These are phyloP conservation scores for Icerya purchasi DNA, from an alignment of 2,888 invertebrate species.

Conservation along the genomic window DNA sequence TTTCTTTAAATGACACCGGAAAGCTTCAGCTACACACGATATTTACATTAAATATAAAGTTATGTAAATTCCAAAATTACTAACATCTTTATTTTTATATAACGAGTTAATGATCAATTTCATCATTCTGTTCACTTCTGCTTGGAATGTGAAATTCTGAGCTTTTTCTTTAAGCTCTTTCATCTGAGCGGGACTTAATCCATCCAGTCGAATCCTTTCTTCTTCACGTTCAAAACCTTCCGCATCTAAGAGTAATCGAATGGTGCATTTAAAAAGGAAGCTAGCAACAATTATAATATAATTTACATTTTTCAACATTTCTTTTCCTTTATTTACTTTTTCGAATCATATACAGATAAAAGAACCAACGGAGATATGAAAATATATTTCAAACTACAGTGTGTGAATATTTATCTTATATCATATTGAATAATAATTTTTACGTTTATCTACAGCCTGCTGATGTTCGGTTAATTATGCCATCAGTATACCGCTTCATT, in stretches of 20 bases:
- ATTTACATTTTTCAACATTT: no score
- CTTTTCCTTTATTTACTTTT: no score
- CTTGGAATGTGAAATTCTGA: conserved; percentile 78
- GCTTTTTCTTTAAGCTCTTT: conserved; percentile 75
- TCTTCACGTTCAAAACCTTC: conserved; percentile 79
- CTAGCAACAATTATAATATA: no score
- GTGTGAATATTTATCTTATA: no score
- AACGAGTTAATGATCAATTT: conserved; percentile 98
- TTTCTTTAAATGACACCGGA: neutral
- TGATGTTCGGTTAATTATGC: no score
- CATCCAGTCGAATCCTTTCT: conserved; percentile 89
- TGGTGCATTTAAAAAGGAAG: no score
- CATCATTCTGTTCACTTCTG: conserved; percentile 99
- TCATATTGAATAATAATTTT: no score
- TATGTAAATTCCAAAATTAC: conserved; percentile 15
- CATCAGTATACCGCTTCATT: no score
- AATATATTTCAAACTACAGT: no score
- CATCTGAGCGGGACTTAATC: conserved; percentile 78
- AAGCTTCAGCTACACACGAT: neutral
- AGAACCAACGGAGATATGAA: no score
- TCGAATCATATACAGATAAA: no score
- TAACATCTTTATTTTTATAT: conserved; percentile 90
- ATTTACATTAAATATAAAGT: conserved; percentile 1
- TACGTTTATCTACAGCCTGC: no score
- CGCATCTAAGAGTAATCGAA: conserved; percentile 41